Base-by-base conservation (phyloP, 2,113 vertebrate genomes). In the Castor canadensis region DNA sequence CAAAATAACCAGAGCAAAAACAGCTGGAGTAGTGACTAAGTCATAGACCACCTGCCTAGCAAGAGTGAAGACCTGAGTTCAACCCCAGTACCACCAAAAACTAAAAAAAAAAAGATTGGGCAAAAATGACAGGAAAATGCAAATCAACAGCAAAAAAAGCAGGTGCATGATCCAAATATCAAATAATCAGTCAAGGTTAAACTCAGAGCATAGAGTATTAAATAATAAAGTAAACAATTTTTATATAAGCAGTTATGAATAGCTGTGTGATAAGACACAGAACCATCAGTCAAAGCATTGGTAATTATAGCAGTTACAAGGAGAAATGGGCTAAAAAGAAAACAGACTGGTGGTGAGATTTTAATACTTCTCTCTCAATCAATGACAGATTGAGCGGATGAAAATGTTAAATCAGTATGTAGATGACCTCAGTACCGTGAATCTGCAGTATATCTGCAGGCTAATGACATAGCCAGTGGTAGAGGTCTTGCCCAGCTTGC, bases 121-220 rank as follows among this genome's bases (percentile, higher is more conserved):
- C 71, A 92, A 96, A 86, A 30, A 35, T 52, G 88, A 80, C 40
- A 89, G 17, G 32, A 86, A 92, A 86, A 94, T 38, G 30, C 35
- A 86, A 95, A 66, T 52, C 56, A 84, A 83, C 9, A 92, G 64
- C 10, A 67, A 60, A 92, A 45, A 71, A 22, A 38, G 40, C 91
- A 17, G 80, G 6, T 19, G n/a, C 26, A 62, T 75, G 56, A 75
- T 58, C 28, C 45, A 93, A 80, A 88, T 24, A 91, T 35, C 13
- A 84, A 35, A 54, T n/a, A n/a, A n/a, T n/a, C n/a, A n/a, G n/a
- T n/a, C 62, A 91, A 87, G 35, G 24, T 73, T 84, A 84, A 60
- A 56, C 58, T 95, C 62, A 84, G 72, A 73, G 76, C 19, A 77
- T 28, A 82, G 26, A 24, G 26, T 16, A 69, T 47, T 80, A 95